Conservation (phyloP, 2,797 vertebrate genomes). For the Sebastolobus altivelis region DNA sequence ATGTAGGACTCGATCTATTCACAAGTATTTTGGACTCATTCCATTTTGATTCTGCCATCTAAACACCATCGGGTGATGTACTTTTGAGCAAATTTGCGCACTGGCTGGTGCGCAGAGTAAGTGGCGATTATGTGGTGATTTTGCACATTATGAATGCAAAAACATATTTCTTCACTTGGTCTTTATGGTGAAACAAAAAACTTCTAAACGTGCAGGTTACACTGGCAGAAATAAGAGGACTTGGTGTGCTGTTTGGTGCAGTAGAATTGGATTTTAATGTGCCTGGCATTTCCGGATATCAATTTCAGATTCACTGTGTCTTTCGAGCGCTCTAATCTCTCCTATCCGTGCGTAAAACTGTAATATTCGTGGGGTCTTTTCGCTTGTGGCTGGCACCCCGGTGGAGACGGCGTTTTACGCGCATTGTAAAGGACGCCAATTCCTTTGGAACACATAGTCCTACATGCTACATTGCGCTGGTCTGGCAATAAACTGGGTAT, state of each 20-base stretch:
- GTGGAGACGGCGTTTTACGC: slow-evolving; percentile 4
- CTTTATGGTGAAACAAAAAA: background rate
- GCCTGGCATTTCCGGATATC: slow-evolving; percentile 43
- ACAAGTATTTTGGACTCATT: slow-evolving; percentile 5
- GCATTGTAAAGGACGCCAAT: background rate
- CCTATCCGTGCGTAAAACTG: background rate
- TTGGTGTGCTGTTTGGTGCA: background rate
- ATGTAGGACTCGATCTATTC: slow-evolving; percentile 23
- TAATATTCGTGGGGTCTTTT: background rate
- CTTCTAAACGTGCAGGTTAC: background rate
- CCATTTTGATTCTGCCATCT: background rate
- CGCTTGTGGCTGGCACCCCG: background rate
- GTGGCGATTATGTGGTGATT: background rate
- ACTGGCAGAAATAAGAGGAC: background rate
- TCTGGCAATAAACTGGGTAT: background rate
- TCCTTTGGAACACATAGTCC: background rate
- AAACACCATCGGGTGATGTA: background rate
- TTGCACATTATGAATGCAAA: background rate
- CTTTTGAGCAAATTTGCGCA: slow-evolving; percentile 1
- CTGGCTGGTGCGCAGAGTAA: background rate
- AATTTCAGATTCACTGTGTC: background rate
- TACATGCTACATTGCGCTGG: background rate
- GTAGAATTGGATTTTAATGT: background rate
- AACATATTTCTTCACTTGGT: background rate
- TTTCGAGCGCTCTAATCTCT: background rate